Conservation (phyloP, 2,113 vertebrate species). For the Numenius arquata region DNA sequence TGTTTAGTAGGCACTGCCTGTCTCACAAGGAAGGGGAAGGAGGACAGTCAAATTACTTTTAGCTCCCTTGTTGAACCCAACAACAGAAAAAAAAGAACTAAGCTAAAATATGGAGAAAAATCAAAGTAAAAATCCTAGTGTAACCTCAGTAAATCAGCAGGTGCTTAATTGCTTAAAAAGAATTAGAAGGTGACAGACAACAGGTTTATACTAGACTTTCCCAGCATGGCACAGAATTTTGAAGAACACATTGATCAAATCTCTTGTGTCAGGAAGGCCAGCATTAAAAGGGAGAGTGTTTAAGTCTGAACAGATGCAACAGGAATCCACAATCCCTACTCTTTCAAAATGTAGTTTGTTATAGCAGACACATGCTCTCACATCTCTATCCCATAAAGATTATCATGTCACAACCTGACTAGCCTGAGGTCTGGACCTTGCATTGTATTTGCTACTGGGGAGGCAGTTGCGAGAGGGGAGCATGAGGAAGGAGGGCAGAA, state of each 20-base stretch:
- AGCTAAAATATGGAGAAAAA: slow-evolving; percentile 40
- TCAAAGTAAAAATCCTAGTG: slow-evolving; percentile 48
- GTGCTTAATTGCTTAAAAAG: slow-evolving; percentile 69
- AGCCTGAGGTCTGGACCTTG: background rate
- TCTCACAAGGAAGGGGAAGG: background rate
- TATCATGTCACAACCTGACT: background rate
- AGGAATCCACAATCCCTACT: background rate
- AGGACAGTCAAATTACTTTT: background rate
- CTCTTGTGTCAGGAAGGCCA: background rate
- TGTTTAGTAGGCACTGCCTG: background rate
- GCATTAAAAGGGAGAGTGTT: background rate
- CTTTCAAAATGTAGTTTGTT: background rate
- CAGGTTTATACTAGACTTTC: slow-evolving; percentile 36
- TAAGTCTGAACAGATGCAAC: background rate
- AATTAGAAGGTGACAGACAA: slow-evolving; percentile 67
- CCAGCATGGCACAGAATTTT: slow-evolving; percentile 39
- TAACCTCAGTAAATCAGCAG: slow-evolving; percentile 58
- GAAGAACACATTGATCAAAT: slow-evolving; percentile 67
- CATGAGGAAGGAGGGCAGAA: background rate
- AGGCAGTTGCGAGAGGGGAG: background rate
- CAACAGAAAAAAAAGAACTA: slow-evolving; percentile 3
- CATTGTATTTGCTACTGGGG: accelerated
- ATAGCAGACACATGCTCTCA: background rate
- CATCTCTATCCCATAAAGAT: background rate
- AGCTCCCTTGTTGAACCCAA: slow-evolving; percentile 41